phyloP scores from a whole-genome alignment of 2,888 invertebrate genomes.

The Proisotoma minuta region DNA sequence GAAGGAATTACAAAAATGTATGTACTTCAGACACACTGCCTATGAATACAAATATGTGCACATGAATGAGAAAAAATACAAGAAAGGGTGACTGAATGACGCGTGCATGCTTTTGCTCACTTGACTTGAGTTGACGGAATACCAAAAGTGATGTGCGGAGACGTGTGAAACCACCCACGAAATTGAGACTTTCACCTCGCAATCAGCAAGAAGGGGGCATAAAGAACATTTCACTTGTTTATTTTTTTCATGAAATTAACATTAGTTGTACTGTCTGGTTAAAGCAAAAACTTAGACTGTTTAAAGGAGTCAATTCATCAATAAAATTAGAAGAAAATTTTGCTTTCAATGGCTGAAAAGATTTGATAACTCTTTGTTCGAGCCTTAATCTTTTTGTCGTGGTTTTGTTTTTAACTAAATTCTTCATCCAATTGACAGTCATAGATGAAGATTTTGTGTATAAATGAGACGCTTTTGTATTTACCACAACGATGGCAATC shows the following conservation, averaged over 20 bases:
- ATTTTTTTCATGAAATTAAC: background rate
- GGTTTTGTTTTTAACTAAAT: too few relatives aligned
- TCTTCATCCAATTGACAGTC: background rate
- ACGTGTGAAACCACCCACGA: slow-evolving; percentile 2
- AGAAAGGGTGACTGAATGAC: background rate
- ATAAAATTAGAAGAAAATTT: background rate
- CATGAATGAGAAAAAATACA: background rate
- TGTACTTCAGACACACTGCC: background rate
- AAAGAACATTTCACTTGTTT: background rate
- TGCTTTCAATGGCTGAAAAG: background rate
- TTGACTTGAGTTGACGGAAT: too few relatives aligned
- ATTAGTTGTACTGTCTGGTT: background rate
- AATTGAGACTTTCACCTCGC: slow-evolving; percentile 5
- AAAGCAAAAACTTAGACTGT: background rate
- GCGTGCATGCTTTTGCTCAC: too few relatives aligned
- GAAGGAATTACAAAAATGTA: background rate
- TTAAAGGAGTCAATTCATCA: background rate
- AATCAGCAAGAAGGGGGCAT: too few relatives aligned
- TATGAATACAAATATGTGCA: background rate
- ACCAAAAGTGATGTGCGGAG: background rate
- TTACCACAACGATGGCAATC: background rate
- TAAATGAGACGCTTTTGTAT: background rate
- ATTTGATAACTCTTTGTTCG: background rate
- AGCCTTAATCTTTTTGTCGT: background rate
- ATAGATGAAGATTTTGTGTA: background rate